These are phyloP conservation scores for Pelosia muscerda DNA, from an alignment of 2,888 invertebrate genomes.

Conservation along the genomic window DNA sequence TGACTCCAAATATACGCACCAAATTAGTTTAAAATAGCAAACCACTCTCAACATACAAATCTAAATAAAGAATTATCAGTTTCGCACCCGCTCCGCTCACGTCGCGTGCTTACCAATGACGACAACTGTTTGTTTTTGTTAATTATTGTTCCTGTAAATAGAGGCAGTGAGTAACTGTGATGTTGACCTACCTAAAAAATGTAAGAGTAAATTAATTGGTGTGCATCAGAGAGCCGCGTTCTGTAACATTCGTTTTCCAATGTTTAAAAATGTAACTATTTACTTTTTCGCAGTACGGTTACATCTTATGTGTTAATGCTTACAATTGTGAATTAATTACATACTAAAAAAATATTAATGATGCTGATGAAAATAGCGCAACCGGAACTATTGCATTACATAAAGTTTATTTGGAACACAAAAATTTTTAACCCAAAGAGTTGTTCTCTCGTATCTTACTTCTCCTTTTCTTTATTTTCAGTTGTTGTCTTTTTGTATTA, in stretches of 20 bases:
- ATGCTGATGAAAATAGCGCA: neutral
- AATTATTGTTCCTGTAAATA: conserved; percentile 36
- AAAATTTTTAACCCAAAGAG: neutral
- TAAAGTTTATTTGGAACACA: conserved; percentile 2
- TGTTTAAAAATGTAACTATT: neutral
- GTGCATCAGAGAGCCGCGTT: conserved; percentile 28
- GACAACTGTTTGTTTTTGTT: conserved; percentile 47
- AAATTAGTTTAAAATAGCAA: conserved; percentile 63
- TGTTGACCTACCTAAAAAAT: conserved; percentile 72
- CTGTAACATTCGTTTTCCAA: conserved; percentile 6
- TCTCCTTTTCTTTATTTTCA: neutral
- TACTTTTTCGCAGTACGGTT: neutral
- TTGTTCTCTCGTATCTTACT: neutral
- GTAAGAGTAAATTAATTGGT: conserved; percentile 57
- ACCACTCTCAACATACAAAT: conserved; percentile 56
- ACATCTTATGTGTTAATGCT: neutral
- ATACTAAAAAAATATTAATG: conserved; percentile 9
- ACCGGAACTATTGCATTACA: neutral
- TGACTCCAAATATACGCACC: conserved; percentile 55
- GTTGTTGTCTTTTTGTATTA: conserved; percentile 1
- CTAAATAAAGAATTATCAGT: conserved; percentile 72
- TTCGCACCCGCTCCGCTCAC: conserved; percentile 60
- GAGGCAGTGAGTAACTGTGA: conserved; percentile 44
- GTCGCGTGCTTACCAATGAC: conserved; percentile 54
- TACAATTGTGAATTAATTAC: conserved; percentile 1